Percentiles rank a stretch among this genome's conserved stretches.
Conservation (phyloP, 2,888 invertebrate genomes). For the Ceramica pisi region DNA sequence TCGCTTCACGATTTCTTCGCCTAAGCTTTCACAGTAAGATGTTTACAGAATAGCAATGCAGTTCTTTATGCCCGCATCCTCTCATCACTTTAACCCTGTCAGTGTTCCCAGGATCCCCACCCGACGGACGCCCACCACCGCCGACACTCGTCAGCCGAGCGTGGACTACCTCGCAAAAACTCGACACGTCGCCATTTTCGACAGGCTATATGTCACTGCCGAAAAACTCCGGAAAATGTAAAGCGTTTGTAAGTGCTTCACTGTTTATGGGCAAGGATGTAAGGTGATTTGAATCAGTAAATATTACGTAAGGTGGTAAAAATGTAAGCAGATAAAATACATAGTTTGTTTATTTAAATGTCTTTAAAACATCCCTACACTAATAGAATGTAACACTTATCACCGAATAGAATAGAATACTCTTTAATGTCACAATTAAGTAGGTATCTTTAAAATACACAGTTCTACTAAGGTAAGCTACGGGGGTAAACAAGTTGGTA, state of each 20-base stretch:
- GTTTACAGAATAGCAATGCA: too few species aligned
- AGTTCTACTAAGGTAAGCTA: neutral
- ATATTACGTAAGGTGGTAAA: neutral
- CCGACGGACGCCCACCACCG: constrained; percentile 16
- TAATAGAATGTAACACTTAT: too few species aligned
- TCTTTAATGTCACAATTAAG: too few species aligned
- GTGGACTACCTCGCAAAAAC: constrained; percentile 38
- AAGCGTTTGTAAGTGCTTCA: neutral
- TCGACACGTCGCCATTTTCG: constrained; percentile 24
- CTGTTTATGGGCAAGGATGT: neutral
- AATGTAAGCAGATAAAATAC: neutral
- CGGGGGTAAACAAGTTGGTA: neutral
- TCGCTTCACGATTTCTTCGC: too few species aligned
- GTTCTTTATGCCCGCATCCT: neutral
- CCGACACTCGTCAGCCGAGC: constrained; percentile 18
- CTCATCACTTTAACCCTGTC: constrained; percentile 20
- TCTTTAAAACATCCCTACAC: too few species aligned
- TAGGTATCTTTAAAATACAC: too few species aligned
- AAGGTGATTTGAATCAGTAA: neutral
- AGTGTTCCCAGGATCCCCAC: constrained; percentile 41
- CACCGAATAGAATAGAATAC: too few species aligned
- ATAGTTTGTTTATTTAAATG: neutral
- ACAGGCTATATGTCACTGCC: constrained; percentile 36
- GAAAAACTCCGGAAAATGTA: constrained; percentile 18
- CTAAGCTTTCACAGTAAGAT: too few species aligned